Conservation (phyloP, 2,113 vertebrate genomes). For the Geococcyx californianus region DNA sequence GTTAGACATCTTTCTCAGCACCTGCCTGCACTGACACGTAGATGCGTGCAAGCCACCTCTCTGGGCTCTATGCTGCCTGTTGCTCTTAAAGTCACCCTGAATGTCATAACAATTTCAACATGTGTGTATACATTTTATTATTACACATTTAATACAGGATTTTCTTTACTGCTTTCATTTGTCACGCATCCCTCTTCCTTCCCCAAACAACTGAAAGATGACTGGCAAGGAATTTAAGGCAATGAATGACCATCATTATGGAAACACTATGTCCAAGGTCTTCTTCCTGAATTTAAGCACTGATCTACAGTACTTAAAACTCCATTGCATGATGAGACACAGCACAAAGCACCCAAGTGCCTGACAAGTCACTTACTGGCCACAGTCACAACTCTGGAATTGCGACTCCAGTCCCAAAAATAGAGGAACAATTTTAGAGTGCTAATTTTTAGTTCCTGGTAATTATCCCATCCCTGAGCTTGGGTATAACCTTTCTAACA, state of each 20-base stretch:
- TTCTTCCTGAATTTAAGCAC: background rate
- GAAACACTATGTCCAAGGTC: background rate
- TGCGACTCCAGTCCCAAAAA: background rate
- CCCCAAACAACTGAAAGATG: rapidly evolving
- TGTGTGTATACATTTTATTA: background rate
- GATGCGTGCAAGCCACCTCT: background rate
- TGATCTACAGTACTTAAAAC: background rate
- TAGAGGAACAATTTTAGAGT: background rate
- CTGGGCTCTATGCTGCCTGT: background rate
- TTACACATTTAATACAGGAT: background rate
- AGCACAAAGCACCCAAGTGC: background rate
- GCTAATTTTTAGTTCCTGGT: background rate
- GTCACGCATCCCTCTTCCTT: background rate
- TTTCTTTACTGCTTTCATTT: background rate
- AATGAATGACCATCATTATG: background rate
- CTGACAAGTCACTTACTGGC: rapidly evolving
- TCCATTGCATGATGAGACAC: background rate
- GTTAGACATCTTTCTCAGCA: background rate
- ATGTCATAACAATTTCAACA: background rate
- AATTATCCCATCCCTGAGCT: background rate
- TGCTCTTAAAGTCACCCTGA: background rate
- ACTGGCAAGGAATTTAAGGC: background rate
- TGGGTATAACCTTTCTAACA: background rate
- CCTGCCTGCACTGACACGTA: rapidly evolving
- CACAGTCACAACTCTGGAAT: background rate